These are phyloP conservation scores for Psittacula cyanocephala DNA, from an alignment of 2,113 vertebrate species.

Conservation along the genomic window DNA sequence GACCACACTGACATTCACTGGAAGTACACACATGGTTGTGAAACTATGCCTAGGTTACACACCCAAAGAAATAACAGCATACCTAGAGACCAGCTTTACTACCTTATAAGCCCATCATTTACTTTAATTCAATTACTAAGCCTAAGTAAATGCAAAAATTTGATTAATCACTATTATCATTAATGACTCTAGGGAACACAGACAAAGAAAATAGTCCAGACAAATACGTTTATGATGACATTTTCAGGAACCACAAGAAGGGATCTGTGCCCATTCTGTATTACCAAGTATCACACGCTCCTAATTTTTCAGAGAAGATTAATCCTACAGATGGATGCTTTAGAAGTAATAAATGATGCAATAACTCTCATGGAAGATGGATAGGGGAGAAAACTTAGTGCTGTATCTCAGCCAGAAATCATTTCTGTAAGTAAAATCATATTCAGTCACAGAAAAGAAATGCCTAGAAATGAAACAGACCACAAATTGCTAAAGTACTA, in stretches of 20 bases:
- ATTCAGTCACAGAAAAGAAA: background rate
- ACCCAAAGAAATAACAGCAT: background rate
- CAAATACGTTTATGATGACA: background rate
- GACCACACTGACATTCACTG: background rate
- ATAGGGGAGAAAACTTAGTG: background rate
- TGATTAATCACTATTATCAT: constrained; percentile 7
- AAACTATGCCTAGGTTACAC: background rate
- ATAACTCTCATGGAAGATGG: constrained; percentile 2
- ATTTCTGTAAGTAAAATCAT: constrained; percentile 13
- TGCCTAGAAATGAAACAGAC: background rate
- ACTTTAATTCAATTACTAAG: background rate
- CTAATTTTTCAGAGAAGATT: constrained; percentile 20
- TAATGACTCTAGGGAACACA: constrained; percentile 11
- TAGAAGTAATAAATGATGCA: constrained; percentile 14
- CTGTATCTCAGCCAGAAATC: background rate
- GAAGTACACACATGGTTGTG: background rate
- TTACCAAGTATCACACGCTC: background rate
- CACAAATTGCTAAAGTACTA: background rate
- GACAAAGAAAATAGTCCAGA: constrained; percentile 10
- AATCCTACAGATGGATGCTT: constrained; percentile 19
- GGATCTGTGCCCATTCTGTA: background rate
- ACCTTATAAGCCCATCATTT: background rate
- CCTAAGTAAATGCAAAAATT: background rate
- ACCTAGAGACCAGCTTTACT: background rate
- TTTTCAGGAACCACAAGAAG: background rate